Percentiles rank a stretch among this genome's conserved stretches.
These are phyloP conservation scores for Lepidocyrtoides sp. DNA, from an alignment of 2,888 invertebrate species.

Conservation along the genomic window DNA sequence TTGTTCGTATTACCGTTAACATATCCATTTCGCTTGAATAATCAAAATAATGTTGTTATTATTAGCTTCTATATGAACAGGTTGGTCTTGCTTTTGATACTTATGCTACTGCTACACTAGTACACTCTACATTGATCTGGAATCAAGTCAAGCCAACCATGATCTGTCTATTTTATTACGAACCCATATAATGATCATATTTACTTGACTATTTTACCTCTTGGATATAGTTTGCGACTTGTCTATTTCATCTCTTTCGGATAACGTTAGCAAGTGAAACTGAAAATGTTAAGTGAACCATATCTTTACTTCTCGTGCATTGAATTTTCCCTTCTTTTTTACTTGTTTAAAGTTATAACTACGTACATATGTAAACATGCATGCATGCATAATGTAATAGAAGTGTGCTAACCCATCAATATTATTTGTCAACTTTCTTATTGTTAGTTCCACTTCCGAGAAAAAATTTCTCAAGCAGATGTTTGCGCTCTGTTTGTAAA, in stretches of 20 bases:
- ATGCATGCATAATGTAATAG: no score
- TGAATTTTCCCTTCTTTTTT: neutral
- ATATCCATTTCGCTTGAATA: conserved; percentile 9
- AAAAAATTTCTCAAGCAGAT: conserved; percentile 5
- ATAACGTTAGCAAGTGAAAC: no score
- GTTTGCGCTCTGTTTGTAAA: neutral
- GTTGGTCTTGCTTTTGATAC: neutral
- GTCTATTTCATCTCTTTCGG: no score
- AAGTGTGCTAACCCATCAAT: neutral
- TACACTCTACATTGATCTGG: neutral
- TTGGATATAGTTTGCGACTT: neutral
- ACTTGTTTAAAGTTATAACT: neutral
- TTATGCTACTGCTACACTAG: neutral
- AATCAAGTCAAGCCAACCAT: neutral
- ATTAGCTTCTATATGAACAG: conserved; percentile 28
- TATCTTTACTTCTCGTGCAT: neutral
- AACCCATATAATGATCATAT: neutral
- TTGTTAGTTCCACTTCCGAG: neutral
- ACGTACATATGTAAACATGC: neutral
- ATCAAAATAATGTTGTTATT: conserved; percentile 45
- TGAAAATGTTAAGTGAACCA: conserved; percentile 3
- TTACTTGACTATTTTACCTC: neutral
- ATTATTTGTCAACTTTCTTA: neutral
- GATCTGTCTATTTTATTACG: conserved; percentile 11
- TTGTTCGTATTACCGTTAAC: conserved; percentile 45